phyloP scores from a whole-genome alignment of 2,888 invertebrate species.

The Schizotus pectinicornis region DNA sequence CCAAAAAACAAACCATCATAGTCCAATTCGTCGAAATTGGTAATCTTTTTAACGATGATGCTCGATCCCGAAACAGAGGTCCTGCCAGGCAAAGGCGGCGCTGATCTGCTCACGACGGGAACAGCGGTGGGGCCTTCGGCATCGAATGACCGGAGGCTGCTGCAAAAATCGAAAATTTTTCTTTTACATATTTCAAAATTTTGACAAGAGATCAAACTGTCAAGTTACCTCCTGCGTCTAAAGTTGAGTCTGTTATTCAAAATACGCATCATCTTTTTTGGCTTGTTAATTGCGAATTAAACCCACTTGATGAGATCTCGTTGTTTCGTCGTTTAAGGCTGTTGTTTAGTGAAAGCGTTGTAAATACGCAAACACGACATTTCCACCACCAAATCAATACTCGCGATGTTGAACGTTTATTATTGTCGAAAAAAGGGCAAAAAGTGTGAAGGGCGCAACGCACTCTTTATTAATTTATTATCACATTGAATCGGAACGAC shows the following conservation, averaged over 20 bases:
- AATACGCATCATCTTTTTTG: constrained; percentile 47
- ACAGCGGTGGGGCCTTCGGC: constrained; percentile 31
- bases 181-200: constrained; percentile 13
- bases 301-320: neutral
- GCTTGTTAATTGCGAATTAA: neutral
- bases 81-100: constrained; percentile 42
- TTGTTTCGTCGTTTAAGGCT: neutral
- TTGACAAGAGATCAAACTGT: constrained; percentile 6
- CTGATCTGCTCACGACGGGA: constrained; percentile 32
- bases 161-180: constrained; percentile 32
- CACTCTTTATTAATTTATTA: no score
- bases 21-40: constrained; percentile 73
- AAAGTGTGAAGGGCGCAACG: no score
- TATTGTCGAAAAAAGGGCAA: neutral
- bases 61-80: no score
- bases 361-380: neutral
- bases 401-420: neutral
- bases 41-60: neutral
- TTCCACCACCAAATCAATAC: constrained; percentile 1
- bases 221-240: constrained; percentile 51
- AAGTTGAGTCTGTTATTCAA: constrained; percentile 49
- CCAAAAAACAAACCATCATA: constrained; percentile 45
- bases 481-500: no score
- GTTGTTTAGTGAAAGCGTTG: neutral
- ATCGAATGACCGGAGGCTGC: constrained; percentile 51